Evolutionary conservation across 2,797 vertebrate genomes (phyloP).

Genomic region (Chaetodon trifasciatus): DNA sequence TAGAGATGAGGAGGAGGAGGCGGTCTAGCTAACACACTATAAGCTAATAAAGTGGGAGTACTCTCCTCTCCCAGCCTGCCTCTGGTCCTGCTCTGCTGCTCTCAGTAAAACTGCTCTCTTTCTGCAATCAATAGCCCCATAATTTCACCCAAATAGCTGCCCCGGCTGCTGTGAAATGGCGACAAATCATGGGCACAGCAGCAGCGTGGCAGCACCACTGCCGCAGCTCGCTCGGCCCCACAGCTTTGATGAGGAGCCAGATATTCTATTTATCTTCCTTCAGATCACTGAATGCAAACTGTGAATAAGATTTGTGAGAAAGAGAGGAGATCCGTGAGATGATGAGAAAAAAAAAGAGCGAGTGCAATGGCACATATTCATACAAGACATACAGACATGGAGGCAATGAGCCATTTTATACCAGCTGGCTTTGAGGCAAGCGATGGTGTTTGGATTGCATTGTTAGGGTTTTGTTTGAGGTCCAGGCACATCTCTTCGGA

Average conservation of each 20-base stretch:
- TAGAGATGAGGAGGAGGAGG: conserved; percentile 31
- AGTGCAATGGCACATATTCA: conserved; percentile 39
- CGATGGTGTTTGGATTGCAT: conserved; percentile 64
- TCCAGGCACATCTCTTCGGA: conserved; percentile 19
- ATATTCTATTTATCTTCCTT: conserved; percentile 68
- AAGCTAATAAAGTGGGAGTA: conserved; percentile 82
- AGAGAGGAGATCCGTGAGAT: conserved; percentile 24
- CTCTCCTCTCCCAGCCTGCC: conserved; percentile 77
- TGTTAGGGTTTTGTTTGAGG: conserved; percentile 60
- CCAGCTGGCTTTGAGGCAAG: conserved; percentile 58
- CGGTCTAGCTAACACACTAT: conserved; percentile 51
- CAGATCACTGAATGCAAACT: conserved; percentile 68
- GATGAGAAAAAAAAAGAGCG: background rate
- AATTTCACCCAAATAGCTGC: conserved; percentile 90
- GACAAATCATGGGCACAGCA: conserved; percentile 81
- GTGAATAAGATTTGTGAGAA: conserved; percentile 69
- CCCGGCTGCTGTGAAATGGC: conserved; percentile 84
- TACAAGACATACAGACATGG: conserved; percentile 42
- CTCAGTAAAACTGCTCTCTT: conserved; percentile 88
- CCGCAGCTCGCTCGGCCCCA: conserved; percentile 30
- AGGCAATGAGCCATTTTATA: conserved; percentile 67
- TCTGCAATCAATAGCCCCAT: conserved; percentile 90
- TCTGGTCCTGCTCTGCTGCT: conserved; percentile 84
- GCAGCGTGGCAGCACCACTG: conserved; percentile 18
- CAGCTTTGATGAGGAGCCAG: conserved; percentile 56